phyloP scores from a whole-genome alignment of 2,797 vertebrate species.

The Tragopan temminckii region DNA sequence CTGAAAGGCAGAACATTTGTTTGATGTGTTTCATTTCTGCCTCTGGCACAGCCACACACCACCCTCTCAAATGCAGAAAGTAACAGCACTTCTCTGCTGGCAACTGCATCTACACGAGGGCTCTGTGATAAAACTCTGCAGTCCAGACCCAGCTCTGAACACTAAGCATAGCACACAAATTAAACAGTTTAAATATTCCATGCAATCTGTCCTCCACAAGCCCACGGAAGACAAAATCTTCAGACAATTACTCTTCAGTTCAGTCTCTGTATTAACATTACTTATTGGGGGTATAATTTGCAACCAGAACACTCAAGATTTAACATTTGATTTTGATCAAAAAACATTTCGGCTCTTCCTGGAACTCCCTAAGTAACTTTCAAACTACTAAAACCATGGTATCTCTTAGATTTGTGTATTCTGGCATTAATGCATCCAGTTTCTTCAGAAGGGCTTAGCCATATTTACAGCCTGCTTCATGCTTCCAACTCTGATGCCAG shows the following conservation, averaged over 20 bases:
- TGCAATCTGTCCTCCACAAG: not conserved
- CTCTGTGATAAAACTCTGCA: not conserved
- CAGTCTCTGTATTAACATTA: not conserved
- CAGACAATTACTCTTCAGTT: not conserved
- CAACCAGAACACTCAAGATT: not conserved
- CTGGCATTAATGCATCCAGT: not conserved
- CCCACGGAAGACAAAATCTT: not conserved
- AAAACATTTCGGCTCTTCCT: not conserved
- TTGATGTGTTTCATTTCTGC: not conserved
- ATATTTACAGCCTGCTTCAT: not conserved
- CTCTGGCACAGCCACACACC: not conserved
- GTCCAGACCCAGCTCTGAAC: not conserved
- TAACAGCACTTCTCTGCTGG: not conserved
- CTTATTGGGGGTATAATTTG: not conserved
- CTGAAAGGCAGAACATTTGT: not conserved
- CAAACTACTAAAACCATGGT: not conserved
- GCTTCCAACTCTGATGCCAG: not conserved
- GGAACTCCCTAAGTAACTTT: not conserved
- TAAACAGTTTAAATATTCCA: not conserved
- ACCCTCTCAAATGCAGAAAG: not conserved
- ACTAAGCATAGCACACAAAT: not conserved
- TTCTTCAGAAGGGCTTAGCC: not conserved
- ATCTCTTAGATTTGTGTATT: not conserved
- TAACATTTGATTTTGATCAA: slow-evolving; percentile 21
- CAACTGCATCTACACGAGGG: not conserved